A percentile compares a stretch with the other conserved stretches of the same genome.
phyloP scores from a whole-genome alignment of 2,888 invertebrate genomes.

The Eristalinus sepulchralis region DNA sequence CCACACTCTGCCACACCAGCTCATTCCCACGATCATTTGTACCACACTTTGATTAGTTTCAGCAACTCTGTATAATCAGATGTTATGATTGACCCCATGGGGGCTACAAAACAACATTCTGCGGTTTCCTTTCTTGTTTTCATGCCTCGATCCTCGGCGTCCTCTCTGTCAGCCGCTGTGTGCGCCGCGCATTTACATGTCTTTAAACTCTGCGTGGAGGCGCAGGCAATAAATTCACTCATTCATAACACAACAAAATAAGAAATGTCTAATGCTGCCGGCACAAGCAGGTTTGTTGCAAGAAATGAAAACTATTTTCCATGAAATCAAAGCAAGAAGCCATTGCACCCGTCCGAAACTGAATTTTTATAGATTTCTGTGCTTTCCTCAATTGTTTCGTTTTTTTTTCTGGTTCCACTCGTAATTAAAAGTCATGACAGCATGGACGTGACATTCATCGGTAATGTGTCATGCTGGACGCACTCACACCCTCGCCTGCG shows the following conservation, averaged over 20 bases:
- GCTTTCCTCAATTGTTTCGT: conserved; percentile 7
- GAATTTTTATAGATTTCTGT: conserved; percentile 26
- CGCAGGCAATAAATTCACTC: conserved; percentile 38
- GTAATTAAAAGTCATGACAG: conserved; percentile 70
- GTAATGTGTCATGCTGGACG: conserved; percentile 33
- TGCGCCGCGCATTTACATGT: conserved; percentile 35
- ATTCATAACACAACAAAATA: conserved; percentile 44
- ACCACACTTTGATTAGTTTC: too few species aligned
- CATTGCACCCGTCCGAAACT: conserved; percentile 52
- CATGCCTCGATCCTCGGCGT: not conserved
- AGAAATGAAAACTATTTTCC: not conserved
- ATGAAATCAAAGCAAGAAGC: conserved; percentile 27
- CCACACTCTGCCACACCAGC: not conserved
- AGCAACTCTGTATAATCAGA: conserved; percentile 11
- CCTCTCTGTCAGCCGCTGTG: not conserved
- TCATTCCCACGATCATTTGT: not conserved
- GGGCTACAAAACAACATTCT: conserved; percentile 8
- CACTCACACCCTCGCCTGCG: conserved; percentile 7
- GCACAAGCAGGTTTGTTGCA: conserved; percentile 25
- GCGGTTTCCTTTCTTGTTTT: conserved; percentile 40
- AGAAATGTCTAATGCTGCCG: conserved; percentile 23
- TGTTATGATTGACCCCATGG: not conserved
- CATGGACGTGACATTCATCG: conserved; percentile 61
- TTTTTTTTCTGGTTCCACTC: not conserved
- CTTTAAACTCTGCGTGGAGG: conserved; percentile 6